Conservation (phyloP, 2,113 vertebrate genomes). For the Crocuta crocuta region DNA sequence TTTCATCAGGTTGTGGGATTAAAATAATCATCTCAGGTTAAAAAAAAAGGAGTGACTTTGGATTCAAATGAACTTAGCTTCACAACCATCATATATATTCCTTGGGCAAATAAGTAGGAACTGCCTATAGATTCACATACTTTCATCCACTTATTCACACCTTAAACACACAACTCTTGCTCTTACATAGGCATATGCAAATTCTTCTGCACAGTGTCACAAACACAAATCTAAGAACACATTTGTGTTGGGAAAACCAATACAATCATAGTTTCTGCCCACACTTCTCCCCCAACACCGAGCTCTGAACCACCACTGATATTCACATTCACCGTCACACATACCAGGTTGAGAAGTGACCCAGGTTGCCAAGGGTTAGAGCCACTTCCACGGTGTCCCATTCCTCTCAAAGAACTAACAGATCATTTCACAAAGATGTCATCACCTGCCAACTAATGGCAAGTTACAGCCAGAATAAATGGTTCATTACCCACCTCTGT, state of each 20-base stretch:
- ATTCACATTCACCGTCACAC: slow-evolving; percentile 25
- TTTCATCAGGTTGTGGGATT: background rate
- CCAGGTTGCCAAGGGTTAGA: slow-evolving; percentile 34
- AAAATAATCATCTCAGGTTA: slow-evolving; percentile 26
- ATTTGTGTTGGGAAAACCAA: slow-evolving; percentile 4
- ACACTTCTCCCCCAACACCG: background rate
- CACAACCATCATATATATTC: background rate
- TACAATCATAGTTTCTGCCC: background rate
- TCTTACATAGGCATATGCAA: slow-evolving; percentile 7
- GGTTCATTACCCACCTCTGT: slow-evolving; percentile 62
- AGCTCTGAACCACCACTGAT: background rate
- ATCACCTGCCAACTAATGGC: slow-evolving; percentile 73
- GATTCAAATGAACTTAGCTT: slow-evolving; percentile 39
- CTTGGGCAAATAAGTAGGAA: background rate
- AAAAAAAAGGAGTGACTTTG: slow-evolving; percentile 7
- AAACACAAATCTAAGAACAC: slow-evolving; percentile 1
- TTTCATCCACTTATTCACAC: background rate
- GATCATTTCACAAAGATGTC: slow-evolving; percentile 74
- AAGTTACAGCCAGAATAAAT: slow-evolving; percentile 74
- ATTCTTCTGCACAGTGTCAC: slow-evolving; percentile 25
- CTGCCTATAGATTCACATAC: background rate
- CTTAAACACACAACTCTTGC: background rate
- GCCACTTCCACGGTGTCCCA: slow-evolving; percentile 63
- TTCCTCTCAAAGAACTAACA: slow-evolving; percentile 66
- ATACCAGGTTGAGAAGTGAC: slow-evolving; percentile 15